Percentiles rank a stretch among this genome's conserved stretches.
Evolutionary conservation across 2,888 invertebrate genomes (phyloP).

Genomic region (Lepidochrysops patricia): DNA sequence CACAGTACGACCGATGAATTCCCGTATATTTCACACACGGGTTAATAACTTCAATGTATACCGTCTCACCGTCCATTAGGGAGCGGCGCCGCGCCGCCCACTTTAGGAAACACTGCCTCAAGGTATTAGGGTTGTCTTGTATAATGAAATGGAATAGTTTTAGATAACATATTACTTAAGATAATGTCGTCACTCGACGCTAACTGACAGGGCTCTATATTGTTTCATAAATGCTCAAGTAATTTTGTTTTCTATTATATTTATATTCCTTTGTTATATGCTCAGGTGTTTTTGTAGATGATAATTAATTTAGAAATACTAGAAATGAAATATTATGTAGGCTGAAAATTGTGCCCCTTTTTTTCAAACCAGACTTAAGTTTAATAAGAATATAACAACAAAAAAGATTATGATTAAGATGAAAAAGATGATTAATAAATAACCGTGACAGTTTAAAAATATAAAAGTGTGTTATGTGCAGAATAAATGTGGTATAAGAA

Average conservation of each 20-base stretch:
- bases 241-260: slow-evolving; percentile 2
- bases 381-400: no score
- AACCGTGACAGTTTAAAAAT: background rate
- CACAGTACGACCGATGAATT: background rate
- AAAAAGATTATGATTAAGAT: no score
- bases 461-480: background rate
- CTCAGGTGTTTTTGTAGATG: no score
- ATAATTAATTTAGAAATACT: no score
- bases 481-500: background rate
- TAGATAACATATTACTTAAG: slow-evolving; percentile 12
- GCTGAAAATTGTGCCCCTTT: no score
- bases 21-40: background rate
- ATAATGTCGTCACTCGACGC: slow-evolving; percentile 8
- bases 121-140: slow-evolving; percentile 13
- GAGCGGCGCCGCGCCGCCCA: background rate
- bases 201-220: background rate
- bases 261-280: background rate
- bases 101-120: slow-evolving; percentile 10
- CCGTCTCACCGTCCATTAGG: slow-evolving; percentile 4
- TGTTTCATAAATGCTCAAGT: background rate
- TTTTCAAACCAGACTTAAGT: no score
- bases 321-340: no score
- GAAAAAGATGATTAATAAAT: no score
- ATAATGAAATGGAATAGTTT: slow-evolving; percentile 13
- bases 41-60: slow-evolving; percentile 6